These are phyloP conservation scores for Philypnodon macrostomus DNA, from an alignment of 2,797 vertebrate genomes.

Conservation along the genomic window DNA sequence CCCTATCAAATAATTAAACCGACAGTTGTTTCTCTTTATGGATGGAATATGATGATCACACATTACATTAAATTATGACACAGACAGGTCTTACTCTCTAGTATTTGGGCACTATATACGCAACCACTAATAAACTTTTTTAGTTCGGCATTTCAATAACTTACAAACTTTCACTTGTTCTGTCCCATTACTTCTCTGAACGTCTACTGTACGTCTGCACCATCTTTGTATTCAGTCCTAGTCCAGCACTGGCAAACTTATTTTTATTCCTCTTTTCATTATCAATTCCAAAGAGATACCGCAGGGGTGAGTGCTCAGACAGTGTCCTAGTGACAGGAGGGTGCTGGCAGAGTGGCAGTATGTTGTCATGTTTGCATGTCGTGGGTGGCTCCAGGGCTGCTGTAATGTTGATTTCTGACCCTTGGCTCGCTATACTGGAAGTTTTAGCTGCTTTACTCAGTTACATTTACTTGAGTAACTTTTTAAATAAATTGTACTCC, in stretches of 20 bases:
- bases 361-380: constrained; percentile 2
- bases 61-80: too few relatives aligned
- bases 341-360: constrained; percentile 22
- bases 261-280: constrained; percentile 31
- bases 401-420: constrained; percentile 9
- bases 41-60: too few relatives aligned
- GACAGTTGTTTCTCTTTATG: too few relatives aligned
- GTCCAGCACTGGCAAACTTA: constrained; percentile 9
- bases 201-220: constrained; percentile 1
- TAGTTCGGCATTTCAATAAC: background rate
- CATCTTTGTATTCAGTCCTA: background rate
- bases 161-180: background rate
- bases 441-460: constrained; percentile 10
- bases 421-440: constrained; percentile 1
- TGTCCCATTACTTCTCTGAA: constrained; percentile 4
- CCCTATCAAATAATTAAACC: too few relatives aligned
- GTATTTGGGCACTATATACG: too few relatives aligned
- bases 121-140: too few relatives aligned
- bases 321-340: constrained; percentile 1
- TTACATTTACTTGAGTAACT: too few relatives aligned
- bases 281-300: constrained; percentile 14
- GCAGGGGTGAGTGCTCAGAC: constrained; percentile 9
- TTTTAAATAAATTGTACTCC: too few relatives aligned
- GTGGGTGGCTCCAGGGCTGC: constrained; percentile 16
- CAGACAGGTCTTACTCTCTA: too few relatives aligned